Evolutionary conservation across 2,113 vertebrate genomes (phyloP).

Genomic region (Crotalus tigris): DNA sequence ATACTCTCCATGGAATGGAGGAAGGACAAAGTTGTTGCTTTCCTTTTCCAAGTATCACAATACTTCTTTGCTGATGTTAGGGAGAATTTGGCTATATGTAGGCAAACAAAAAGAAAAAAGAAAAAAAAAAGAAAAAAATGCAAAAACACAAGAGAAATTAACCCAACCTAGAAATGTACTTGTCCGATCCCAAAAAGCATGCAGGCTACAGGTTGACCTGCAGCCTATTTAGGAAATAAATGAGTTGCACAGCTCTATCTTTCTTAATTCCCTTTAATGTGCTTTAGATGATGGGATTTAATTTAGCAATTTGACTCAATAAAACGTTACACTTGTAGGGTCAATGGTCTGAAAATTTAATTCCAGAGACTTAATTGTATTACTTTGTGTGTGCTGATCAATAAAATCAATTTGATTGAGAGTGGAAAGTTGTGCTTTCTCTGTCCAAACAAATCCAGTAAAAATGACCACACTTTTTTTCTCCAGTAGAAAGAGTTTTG

Average conservation of each 20-base stretch:
- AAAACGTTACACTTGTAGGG: constrained; percentile 83
- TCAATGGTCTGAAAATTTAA: constrained; percentile 87
- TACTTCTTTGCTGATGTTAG: not conserved
- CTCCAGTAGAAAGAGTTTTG: constrained; percentile 42
- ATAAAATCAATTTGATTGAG: constrained; percentile 85
- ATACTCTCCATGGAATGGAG: not conserved
- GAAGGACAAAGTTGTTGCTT: not conserved
- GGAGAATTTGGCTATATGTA: not conserved
- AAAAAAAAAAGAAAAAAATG: not conserved
- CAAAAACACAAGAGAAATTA: not conserved
- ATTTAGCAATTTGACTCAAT: constrained; percentile 87
- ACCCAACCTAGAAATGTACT: not conserved
- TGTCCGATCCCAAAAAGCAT: not conserved
- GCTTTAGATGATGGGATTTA: constrained; percentile 78
- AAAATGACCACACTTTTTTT: constrained; percentile 53
- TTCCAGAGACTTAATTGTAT: constrained; percentile 89
- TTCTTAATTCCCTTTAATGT: constrained; percentile 79
- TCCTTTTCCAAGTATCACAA: not conserved
- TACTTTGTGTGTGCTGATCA: constrained; percentile 80
- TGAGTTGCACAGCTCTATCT: constrained; percentile 64
- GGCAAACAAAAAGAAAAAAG: not conserved
- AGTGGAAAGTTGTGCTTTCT: constrained; percentile 58
- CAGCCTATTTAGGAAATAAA: constrained; percentile 64
- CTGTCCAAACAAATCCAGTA: constrained; percentile 44
- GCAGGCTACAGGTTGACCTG: constrained; percentile 8